phyloP scores from a whole-genome alignment of 2,888 invertebrate species.

The Tetragonisca angustula region DNA sequence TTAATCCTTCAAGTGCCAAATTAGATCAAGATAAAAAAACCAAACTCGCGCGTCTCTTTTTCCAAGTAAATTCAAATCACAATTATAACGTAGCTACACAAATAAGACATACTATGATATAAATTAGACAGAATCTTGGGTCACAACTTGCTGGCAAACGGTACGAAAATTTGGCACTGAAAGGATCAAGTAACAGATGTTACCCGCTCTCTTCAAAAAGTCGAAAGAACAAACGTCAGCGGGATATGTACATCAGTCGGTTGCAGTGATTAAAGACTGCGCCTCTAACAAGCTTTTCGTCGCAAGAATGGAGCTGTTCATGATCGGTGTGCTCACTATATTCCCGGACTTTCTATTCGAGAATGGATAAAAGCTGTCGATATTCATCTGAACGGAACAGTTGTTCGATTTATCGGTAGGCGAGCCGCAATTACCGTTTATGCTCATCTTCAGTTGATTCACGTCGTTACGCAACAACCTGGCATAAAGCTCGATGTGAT shows the following conservation, averaged over 20 bases:
- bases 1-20: slow-evolving; percentile 36
- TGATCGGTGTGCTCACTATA: slow-evolving; percentile 79
- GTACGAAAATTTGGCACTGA: slow-evolving; percentile 30
- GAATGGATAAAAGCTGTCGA: slow-evolving; percentile 83
- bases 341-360: slow-evolving; percentile 79
- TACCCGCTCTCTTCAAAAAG: background rate
- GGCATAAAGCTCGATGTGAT: slow-evolving; percentile 86
- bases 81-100: slow-evolving; percentile 42
- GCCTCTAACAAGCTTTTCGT: slow-evolving; percentile 88
- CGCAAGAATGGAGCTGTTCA: slow-evolving; percentile 87
- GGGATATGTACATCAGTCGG: slow-evolving; percentile 85
- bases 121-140: background rate
- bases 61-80: background rate
- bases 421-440: slow-evolving; percentile 66
- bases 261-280: slow-evolving; percentile 89
- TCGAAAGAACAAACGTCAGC: slow-evolving; percentile 7
- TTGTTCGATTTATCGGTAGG: slow-evolving; percentile 76
- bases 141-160: slow-evolving; percentile 10
- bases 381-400: slow-evolving; percentile 79
- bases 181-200: slow-evolving; percentile 17
- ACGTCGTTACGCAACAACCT: slow-evolving; percentile 85
- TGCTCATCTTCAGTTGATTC: slow-evolving; percentile 81
- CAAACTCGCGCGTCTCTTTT: too few species aligned
- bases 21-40: background rate
- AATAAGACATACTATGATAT: background rate